phyloP scores from a whole-genome alignment of 1,140 invertebrate genomes.

The Bactericera cockerelli region DNA sequence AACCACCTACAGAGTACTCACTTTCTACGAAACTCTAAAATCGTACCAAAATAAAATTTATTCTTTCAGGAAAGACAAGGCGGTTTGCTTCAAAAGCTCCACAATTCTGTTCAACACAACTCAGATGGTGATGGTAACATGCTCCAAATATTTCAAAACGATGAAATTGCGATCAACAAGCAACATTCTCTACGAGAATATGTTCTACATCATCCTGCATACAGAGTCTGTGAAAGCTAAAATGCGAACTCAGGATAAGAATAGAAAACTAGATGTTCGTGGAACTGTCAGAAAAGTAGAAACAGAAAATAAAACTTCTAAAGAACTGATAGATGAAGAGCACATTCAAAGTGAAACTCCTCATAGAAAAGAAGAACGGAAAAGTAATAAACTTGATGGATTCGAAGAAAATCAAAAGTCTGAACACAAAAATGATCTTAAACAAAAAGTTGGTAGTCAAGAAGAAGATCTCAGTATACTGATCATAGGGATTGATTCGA shows the following conservation, averaged over 20 bases:
- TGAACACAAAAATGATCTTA: background rate
- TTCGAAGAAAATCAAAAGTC: too few relatives aligned
- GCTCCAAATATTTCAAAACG: conserved; percentile 30
- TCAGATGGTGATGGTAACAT: conserved; percentile 22
- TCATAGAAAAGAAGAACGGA: too few relatives aligned
- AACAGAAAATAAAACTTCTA: background rate
- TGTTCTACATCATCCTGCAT: background rate
- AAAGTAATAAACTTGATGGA: too few relatives aligned
- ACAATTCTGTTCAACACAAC: conserved; percentile 25
- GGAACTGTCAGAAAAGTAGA: too few relatives aligned
- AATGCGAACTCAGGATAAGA: background rate
- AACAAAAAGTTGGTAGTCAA: too few relatives aligned
- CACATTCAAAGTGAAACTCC: too few relatives aligned
- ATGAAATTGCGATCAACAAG: conserved; percentile 11
- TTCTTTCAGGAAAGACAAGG: background rate
- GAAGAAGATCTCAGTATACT: conserved; percentile 30
- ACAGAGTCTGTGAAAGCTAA: background rate
- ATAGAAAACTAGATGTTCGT: background rate
- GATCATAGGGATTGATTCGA: conserved; percentile 72
- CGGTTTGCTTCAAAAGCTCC: background rate
- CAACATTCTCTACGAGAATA: background rate
- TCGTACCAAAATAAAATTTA: too few relatives aligned
- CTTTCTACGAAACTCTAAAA: too few relatives aligned
- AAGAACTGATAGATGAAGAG: background rate
- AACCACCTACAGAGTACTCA: too few relatives aligned